These are phyloP conservation scores for Rhinichthys klamathensis DNA, from an alignment of 2,113 vertebrate genomes.

Conservation along the genomic window DNA sequence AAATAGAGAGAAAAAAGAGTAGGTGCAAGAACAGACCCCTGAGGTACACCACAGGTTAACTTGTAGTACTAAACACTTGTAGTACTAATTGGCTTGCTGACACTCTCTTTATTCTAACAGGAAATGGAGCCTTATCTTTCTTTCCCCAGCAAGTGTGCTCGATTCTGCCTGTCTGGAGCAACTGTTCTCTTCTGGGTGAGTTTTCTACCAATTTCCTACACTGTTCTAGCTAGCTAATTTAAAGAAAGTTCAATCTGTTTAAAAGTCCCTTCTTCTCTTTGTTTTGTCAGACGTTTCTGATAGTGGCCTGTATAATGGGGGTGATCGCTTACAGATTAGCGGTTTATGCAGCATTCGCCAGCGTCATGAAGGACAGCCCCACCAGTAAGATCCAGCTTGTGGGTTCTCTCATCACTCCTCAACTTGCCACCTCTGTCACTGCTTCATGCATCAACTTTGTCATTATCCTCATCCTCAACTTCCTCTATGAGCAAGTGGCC, in stretches of 20 bases:
- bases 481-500: constrained; percentile 93
- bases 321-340: constrained; percentile 94
- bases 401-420: constrained; percentile 93
- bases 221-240: neutral
- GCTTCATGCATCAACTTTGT: constrained; percentile 98
- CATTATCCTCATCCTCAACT: constrained; percentile 95
- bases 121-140: constrained; percentile 95
- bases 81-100: neutral
- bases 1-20: too few species aligned
- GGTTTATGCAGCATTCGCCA: constrained; percentile 91
- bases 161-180: constrained; percentile 89
- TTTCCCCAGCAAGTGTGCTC: constrained; percentile 83
- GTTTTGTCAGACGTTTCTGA: constrained; percentile 82
- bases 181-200: constrained; percentile 98
- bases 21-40: too few species aligned
- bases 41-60: too few species aligned
- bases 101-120: constrained; percentile 80
- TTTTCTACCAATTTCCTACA: constrained; percentile 38
- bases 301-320: constrained; percentile 91
- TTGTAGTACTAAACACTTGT: neutral
- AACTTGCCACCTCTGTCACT: constrained; percentile 94
- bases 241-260: neutral
- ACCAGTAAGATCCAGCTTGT: constrained; percentile 81
- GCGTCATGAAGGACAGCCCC: constrained; percentile 86
- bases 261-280: constrained; percentile 39